Evolutionary conservation across 2,797 vertebrate species (phyloP).

Genomic region (Discoglossus pictus): DNA sequence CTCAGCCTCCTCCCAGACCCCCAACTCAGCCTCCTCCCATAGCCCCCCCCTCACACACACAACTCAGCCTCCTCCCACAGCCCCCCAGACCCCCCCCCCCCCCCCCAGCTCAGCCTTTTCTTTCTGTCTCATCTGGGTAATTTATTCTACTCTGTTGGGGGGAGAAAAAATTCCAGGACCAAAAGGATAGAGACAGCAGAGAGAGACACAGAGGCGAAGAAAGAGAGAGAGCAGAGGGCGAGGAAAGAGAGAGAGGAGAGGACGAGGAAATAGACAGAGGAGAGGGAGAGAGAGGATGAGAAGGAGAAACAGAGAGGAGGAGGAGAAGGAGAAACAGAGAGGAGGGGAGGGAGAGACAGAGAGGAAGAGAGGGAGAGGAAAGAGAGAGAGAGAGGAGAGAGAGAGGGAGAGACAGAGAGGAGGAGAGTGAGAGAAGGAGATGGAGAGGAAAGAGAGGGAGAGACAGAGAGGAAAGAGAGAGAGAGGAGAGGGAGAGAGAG

Average conservation of each 20-base stretch:
- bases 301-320: background rate
- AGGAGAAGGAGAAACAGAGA: background rate
- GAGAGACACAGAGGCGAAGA: no score
- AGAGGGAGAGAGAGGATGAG: background rate
- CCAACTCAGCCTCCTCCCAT: constrained; percentile 1
- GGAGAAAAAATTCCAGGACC: constrained; percentile 50
- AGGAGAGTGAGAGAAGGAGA: background rate
- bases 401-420: background rate
- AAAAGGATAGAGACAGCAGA: background rate
- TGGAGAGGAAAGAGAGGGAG: background rate
- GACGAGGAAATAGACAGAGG: no score
- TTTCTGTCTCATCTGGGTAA: constrained; percentile 26
- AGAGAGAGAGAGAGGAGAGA: no score
- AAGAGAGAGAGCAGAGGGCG: background rate
- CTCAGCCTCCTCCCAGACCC: constrained; percentile 4
- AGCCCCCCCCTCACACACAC: constrained; percentile 1
- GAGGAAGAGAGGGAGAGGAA: constrained; percentile 47
- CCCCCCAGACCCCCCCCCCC: constrained; percentile 18
- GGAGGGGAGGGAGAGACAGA: no score
- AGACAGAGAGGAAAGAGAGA: no score
- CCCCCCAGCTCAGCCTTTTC: constrained; percentile 9
- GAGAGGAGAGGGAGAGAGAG: background rate
- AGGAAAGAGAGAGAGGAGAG: background rate
- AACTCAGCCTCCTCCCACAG: background rate
- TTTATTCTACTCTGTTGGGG: constrained; percentile 46